Evolutionary conservation across 2,113 vertebrate species (phyloP), one percentile per base, ranked within the genome.

Genomic region (Chrysemys picta): DNA sequence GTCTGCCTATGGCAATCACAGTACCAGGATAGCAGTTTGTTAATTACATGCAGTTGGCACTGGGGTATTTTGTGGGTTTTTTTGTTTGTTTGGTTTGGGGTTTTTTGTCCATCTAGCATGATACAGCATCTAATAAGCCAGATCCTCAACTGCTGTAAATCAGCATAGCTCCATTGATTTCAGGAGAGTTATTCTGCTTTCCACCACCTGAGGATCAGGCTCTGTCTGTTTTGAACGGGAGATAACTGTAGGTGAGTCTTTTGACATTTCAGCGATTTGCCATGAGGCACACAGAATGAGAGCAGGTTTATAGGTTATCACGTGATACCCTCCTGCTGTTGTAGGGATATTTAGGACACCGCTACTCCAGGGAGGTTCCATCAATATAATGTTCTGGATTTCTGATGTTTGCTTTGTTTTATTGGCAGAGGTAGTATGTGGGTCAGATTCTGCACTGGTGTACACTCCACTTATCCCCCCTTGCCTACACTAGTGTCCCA

Each of bases 361-460:
- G 16, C 42, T 85, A 65, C 96, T 13, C 96, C 45, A 0, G 95
- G 96, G 96, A 95, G 80, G 62, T 91, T 92, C 85, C 83, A 45
- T 94, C 86, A 92, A 91, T 10, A 14, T 2, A 78, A 88, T 53
- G 0, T 8, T 89, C 94, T 53, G 52, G n/a, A 88, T 45, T 12
- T 2, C 54, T 1, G 6, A 45, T 83, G 56, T 75, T 2, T 83
- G 53, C n/a, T 88, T 90, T 25, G 53, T 85, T n/a, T 76, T 8
- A 4, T 8, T 2, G 86, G 94, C 95, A 97, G 93, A 94, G 86
- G 95, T 88, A 56, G 49, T 62, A 92, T 89, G 62, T 84, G 87
- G 88, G 95, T 89, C 94, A 65, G 78, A 91, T 56, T 79, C 95
- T 85, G 85, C 79, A 13, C 83, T 35, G 13, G 0, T 91, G 91